These are phyloP conservation scores for Hipparchia sbordonii DNA, from an alignment of 2,888 invertebrate genomes.

Conservation along the genomic window DNA sequence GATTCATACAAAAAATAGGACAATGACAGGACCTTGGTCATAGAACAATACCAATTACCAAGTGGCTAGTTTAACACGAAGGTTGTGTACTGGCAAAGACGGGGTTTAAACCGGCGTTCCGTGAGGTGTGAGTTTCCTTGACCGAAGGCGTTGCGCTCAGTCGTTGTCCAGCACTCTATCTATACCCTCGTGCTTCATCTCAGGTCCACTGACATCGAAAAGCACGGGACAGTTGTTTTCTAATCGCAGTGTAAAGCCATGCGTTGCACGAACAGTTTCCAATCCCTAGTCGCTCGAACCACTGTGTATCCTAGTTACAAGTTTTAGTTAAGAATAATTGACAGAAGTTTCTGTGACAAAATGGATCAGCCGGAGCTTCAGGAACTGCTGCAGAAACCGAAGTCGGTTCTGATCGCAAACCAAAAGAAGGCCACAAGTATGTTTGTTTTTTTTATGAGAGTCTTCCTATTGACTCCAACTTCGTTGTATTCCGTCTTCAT, in stretches of 20 bases:
- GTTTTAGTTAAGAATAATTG: conserved; percentile 44
- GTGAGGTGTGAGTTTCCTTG: conserved; percentile 57
- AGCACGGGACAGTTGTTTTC: conserved; percentile 48
- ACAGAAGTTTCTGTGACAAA: conserved; percentile 47
- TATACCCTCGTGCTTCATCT: conserved; percentile 60
- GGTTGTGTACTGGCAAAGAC: conserved; percentile 17
- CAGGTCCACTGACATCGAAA: conserved; percentile 30
- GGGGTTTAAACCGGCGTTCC: conserved; percentile 21
- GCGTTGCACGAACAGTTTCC: conserved; percentile 51
- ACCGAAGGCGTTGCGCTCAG: conserved; percentile 56
- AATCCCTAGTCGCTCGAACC: neutral
- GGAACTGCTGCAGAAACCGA: conserved; percentile 70
- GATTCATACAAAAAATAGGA: conserved; percentile 8
- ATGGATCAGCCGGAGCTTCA: conserved; percentile 75
- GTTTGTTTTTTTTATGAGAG: conserved; percentile 43
- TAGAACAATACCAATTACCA: conserved; percentile 39
- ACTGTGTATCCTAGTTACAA: conserved; percentile 35
- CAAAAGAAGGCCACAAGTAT: conserved; percentile 66
- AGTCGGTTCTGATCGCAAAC: conserved; percentile 53
- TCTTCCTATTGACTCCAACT: neutral
- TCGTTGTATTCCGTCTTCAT: too few species aligned
- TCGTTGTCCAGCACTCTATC: conserved; percentile 67
- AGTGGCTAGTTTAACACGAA: conserved; percentile 32
- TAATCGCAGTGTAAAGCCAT: conserved; percentile 58
- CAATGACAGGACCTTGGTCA: conserved; percentile 33